These are phyloP conservation scores for Pelmatolapia mariae DNA, from an alignment of 2,113 vertebrate species.

Conservation along the genomic window DNA sequence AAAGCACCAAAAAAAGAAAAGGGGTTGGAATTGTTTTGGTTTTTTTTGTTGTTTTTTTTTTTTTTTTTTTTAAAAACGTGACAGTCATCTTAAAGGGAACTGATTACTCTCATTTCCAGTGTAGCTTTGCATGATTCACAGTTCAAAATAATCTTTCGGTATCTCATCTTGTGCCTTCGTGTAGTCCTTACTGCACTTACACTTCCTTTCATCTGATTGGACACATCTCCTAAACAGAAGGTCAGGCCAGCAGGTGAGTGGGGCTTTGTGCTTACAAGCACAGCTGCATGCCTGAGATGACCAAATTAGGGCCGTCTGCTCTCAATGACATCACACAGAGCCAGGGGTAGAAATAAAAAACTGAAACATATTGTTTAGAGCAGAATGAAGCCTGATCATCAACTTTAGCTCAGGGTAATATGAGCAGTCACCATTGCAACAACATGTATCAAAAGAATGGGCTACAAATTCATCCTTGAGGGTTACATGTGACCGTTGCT, in stretches of 20 bases:
- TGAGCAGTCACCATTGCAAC: neutral
- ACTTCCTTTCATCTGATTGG: neutral
- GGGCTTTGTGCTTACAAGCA: neutral
- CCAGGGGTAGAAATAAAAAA: neutral
- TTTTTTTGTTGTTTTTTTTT: accelerated
- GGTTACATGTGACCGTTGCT: neutral
- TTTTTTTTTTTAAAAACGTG: accelerated
- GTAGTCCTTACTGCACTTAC: neutral
- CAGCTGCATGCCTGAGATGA: neutral
- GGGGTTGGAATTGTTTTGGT: accelerated
- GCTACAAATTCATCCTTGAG: neutral
- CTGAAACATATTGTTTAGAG: neutral
- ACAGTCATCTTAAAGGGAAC: neutral
- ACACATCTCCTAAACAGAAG: neutral
- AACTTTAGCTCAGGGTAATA: neutral
- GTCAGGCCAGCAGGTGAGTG: neutral
- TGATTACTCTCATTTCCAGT: neutral
- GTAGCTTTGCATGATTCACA: neutral
- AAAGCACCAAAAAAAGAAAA: neutral
- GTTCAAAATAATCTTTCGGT: neutral
- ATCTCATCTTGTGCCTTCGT: neutral
- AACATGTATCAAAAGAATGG: neutral
- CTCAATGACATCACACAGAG: neutral
- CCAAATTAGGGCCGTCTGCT: neutral
- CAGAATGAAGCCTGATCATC: neutral